Evolutionary conservation across 1,140 invertebrate species (phyloP), one percentile per base, ranked within the genome.

Genomic region (Calycopis cecrops): DNA sequence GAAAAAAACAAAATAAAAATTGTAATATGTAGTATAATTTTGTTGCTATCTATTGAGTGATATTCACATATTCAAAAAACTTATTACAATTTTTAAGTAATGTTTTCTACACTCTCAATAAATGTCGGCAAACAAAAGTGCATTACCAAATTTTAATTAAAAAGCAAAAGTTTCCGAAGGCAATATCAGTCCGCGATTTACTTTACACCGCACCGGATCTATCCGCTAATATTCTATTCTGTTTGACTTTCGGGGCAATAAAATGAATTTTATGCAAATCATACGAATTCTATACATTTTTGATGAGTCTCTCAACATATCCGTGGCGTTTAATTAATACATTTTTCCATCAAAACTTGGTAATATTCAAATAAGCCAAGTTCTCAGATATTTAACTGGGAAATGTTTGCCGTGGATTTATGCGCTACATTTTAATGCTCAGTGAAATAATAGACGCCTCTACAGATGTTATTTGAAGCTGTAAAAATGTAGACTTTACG

Each of bases 281-380:
- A 83, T 85, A 80, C 75, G 81, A 85, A 83, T 86, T 86, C 81
- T 83, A 86, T 86, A 86, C 83, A 86, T 87, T 85, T 71, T 88
- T 90, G 61, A 89, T 90, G 66, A 85, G 83, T 61, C 64, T 54
- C 73, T 28, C 73, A 74, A 90, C 91, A 70, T 90, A 91, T 75
- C 94, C 93, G 68, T 89, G 49, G 53, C 67, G 68, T 78, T 84
- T 86, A 85, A 85, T 86, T 85, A 86, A 80, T 80, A 84, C 62
- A 78, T 84, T 84, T 80, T 83, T 79, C 79, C 76, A 77, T 84
- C 72, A 77, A 81, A 84, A 81, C 67, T 83, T 84, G 69, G 54
- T 69, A 69, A 77, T 68, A 67, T 76, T 67, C 50, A 51, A 62
- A 69, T 55, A 28, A 40, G 37, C 12, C n/a, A 53, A 53, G 37